Percentiles rank a stretch among this genome's conserved stretches.
These are phyloP conservation scores for Anableps anableps DNA, from an alignment of 2,797 vertebrate species.

Conservation along the genomic window DNA sequence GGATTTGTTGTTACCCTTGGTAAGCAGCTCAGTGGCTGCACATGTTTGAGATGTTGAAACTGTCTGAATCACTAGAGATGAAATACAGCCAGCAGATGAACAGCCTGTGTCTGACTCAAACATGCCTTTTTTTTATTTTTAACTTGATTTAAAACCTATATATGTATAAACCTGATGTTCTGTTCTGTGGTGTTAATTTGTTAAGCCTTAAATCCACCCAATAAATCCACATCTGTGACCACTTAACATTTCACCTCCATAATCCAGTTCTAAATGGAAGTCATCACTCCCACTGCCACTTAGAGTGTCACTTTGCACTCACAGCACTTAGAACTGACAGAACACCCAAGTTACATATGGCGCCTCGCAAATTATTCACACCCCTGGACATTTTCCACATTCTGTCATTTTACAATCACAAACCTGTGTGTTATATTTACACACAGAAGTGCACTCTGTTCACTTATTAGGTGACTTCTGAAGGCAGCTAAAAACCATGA, in stretches of 20 bases:
- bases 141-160: neutral
- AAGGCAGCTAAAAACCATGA: too few relatives aligned
- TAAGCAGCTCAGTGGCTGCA: slow-evolving; percentile 41
- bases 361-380: too few relatives aligned
- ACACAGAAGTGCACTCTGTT: too few relatives aligned
- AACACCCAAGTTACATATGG: neutral
- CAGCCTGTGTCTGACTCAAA: slow-evolving; percentile 17
- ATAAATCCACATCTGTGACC: slow-evolving; percentile 51
- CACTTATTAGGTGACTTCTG: too few relatives aligned
- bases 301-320: slow-evolving; percentile 33
- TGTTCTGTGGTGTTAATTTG: slow-evolving; percentile 16
- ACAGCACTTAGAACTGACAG: neutral
- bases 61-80: slow-evolving; percentile 32
- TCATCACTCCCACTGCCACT: slow-evolving; percentile 37
- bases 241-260: slow-evolving; percentile 27
- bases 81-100: neutral
- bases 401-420: too few relatives aligned
- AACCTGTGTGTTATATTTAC: too few relatives aligned
- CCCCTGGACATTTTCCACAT: too few relatives aligned
- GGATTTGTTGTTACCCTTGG: slow-evolving; percentile 28
- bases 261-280: slow-evolving; percentile 25
- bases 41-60: slow-evolving; percentile 33
- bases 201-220: slow-evolving; percentile 32
- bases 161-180: neutral
- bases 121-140: slow-evolving; percentile 20